Percentiles rank a stretch among this genome's conserved stretches.
These are phyloP conservation scores for Mystacides longicornis DNA, from an alignment of 2,888 invertebrate species.

Conservation along the genomic window DNA sequence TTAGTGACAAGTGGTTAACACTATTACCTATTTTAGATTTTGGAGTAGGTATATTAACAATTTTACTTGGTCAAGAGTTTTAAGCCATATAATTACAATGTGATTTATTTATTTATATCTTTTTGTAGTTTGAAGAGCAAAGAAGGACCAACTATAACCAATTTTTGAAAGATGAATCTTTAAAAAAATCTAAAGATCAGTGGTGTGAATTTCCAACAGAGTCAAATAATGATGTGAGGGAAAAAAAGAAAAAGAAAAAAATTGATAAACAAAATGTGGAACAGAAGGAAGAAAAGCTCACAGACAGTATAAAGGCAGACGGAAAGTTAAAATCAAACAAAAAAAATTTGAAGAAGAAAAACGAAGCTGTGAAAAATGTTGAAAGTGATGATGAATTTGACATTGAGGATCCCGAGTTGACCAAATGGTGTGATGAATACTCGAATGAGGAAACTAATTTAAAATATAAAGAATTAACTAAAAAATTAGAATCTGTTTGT, in stretches of 20 bases:
- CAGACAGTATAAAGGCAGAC: too few species aligned
- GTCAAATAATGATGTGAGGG: slow-evolving; percentile 1
- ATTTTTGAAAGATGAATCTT: slow-evolving; percentile 45
- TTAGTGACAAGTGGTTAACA: too few species aligned
- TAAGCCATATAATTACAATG: neutral
- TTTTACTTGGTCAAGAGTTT: too few species aligned
- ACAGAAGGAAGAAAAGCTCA: slow-evolving; percentile 7
- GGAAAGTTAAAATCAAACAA: neutral
- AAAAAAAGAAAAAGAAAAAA: slow-evolving; percentile 16
- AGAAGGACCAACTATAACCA: slow-evolving; percentile 46
- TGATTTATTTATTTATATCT: neutral
- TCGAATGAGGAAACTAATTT: slow-evolving; percentile 19
- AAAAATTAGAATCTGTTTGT: slow-evolving; percentile 21
- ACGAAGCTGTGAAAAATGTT: slow-evolving; percentile 4
- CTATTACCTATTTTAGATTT: too few species aligned
- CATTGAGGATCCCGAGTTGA: slow-evolving; percentile 30
- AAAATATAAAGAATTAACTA: slow-evolving; percentile 17
- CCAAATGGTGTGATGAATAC: slow-evolving; percentile 26
- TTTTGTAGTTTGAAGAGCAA: slow-evolving; percentile 43
- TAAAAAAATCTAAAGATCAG: slow-evolving; percentile 40
- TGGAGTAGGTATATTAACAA: too few species aligned
- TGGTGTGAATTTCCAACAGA: slow-evolving; percentile 48
- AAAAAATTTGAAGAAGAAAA: neutral
- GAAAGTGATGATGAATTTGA: slow-evolving; percentile 20
- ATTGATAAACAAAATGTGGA: too few species aligned